phyloP scores from a whole-genome alignment of 2,888 invertebrate genomes.

The Psylliodes chrysocephalus region DNA sequence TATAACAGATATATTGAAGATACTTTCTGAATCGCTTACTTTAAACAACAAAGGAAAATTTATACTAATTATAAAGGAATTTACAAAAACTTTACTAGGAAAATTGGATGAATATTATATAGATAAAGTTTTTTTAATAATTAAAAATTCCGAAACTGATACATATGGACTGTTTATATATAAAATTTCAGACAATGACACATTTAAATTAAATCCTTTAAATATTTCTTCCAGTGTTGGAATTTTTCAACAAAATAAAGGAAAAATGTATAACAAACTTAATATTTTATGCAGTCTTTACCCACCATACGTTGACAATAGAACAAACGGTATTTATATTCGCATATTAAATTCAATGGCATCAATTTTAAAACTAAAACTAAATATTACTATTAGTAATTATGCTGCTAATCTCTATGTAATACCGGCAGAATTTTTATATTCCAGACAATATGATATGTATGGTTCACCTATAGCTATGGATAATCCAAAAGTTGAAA shows the following conservation, averaged over 20 bases:
- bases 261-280: neutral
- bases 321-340: neutral
- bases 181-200: neutral
- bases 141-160: neutral
- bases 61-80: neutral
- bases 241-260: neutral
- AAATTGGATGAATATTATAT: neutral
- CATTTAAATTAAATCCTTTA: neutral
- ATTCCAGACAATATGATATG: neutral
- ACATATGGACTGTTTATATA: neutral
- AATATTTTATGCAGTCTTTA: neutral
- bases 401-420: neutral
- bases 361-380: neutral
- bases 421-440: neutral
- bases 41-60: slow-evolving; percentile 5
- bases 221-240: neutral
- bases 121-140: neutral
- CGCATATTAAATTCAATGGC: slow-evolving; percentile 6
- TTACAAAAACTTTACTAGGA: neutral
- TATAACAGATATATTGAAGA: neutral
- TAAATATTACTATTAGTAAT: neutral
- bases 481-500: neutral
- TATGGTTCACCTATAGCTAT: neutral
- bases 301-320: neutral
- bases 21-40: neutral